Base-by-base conservation (phyloP, 2,113 vertebrate genomes). In the Phalacrocorax aristotelis region DNA sequence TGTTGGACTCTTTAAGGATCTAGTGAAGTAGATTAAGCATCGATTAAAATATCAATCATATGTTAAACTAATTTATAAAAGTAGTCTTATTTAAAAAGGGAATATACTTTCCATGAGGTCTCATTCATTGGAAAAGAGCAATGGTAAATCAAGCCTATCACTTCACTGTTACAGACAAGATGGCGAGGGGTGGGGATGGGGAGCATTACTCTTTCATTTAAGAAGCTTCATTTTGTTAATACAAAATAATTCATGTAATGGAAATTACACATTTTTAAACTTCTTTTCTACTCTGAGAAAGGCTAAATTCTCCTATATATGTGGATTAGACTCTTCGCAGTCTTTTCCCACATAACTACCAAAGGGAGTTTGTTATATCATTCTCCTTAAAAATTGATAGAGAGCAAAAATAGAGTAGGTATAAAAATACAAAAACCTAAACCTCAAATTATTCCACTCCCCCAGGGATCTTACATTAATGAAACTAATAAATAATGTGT, bases 11-110 rank as follows among this genome's bases (percentile, higher is more conserved):
- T 71, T 83, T 60, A 92, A 93, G 51, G 55, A 72, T 84, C 25
- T 91, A 55, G 48, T 82, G 80, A 77, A 79, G 23, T 69, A 93
- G 80, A 97, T 93, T 79, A 96, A 86, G 32, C 48, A n/a, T 32
- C 57, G 76, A 97, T 97, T 97, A 97, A 97, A 90, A 52, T 75
- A 91, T 76, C 48, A 84, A 6, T 95, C 77, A 32, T 60, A 10
- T 61, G 64, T 57, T 87, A 90, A 89, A 93, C 16, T 71, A 12
- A 71, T 95, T 81, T 92, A 36, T 86, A 83, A 83, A 21, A 36
- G 30, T 55, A 40, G 10, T 18, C 17, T 46, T 46, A 46, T 46
- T 46, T 46, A 46, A 46, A 46, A 46, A 46, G 46, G 46, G 46
- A 46, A 61, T 87, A 57, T 65, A 11, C 8, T 61, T 90, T 62